A percentile compares a stretch with the other conserved stretches of the same genome.
Evolutionary conservation across 2,113 vertebrate genomes (phyloP).

Genomic region (Lophochroa leadbeateri): DNA sequence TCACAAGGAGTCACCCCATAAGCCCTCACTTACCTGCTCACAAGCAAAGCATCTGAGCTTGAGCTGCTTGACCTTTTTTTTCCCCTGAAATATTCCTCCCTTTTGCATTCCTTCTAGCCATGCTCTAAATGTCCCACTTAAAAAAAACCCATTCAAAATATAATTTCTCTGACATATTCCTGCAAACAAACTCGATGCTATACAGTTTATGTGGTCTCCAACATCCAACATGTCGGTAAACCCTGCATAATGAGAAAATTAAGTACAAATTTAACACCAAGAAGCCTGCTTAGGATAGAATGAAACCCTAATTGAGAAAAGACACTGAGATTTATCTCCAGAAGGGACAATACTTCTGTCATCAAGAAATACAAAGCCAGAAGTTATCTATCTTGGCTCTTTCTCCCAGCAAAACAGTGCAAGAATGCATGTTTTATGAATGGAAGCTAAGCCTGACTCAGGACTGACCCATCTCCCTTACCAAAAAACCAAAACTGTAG

Average conservation of each 20-base stretch:
- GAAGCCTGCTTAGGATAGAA: not conserved
- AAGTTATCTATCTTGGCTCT: not conserved
- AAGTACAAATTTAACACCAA: not conserved
- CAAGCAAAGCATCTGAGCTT: not conserved
- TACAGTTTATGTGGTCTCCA: not conserved
- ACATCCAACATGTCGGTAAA: accelerated
- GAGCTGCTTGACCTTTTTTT: not conserved
- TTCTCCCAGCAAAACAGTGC: not conserved
- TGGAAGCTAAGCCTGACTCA: not conserved
- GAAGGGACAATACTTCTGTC: not conserved
- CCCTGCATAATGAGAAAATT: not conserved
- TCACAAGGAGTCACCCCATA: not conserved
- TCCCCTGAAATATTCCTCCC: not conserved
- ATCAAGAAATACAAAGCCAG: not conserved
- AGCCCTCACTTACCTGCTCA: not conserved
- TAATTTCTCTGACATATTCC: not conserved
- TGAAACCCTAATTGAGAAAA: not conserved
- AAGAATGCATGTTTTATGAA: not conserved
- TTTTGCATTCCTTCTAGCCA: not conserved
- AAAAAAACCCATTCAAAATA: not conserved
- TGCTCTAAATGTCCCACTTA: not conserved
- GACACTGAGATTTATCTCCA: not conserved
- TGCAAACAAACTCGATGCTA: not conserved
- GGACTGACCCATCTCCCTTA: not conserved
- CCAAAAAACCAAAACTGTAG: not conserved